Evolutionary conservation across 2,888 invertebrate species (phyloP), one percentile per base, ranked within the genome.

Genomic region (Hypolimnas misippus): DNA sequence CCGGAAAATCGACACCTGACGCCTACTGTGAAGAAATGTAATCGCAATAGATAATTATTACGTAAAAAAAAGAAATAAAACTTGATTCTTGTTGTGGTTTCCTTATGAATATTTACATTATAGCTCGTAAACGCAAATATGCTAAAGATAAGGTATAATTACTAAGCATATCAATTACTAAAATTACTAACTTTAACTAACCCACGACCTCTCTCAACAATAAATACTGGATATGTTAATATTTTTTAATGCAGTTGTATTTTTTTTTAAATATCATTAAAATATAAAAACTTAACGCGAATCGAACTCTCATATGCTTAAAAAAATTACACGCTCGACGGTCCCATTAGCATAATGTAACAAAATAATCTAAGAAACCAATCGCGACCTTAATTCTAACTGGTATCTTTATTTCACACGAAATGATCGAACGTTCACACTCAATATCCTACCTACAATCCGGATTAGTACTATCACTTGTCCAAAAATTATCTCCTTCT

Each of bases 401-500:
- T 54, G 57, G 50, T 67, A 59, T 66, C 59, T 65, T 65, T 63
- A 57, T 70, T 72, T 71, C 68, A 65, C 68, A 69, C 67, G 58
- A 65, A 59, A 65, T 72, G 72, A 71, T 73, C 57, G 68, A 70
- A 66, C 65, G 64, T 65, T 60, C 55, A 60, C 55, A 62, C 55
- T 68, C 60, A 62, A 63, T 66, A 62, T 60, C 57, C 62, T 65
- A 54, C 65, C 63, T 55, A 62, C 51, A 35, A 62, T 54, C 60
- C 60, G 69, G 67, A 63, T 68, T 61, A 49, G 55, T 62, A 64
- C 73, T 79, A 78, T 79, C 79, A 62, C 71, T 72, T 77, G 79
- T 81, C 79, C 72, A 72, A 78, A 78, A 78, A 62, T 79, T 78
- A 80, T 81, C 80, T 67, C 21, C 54, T 62, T 31, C 66, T 73